Conservation (phyloP, 2,888 invertebrate genomes). For the Zonitis immaculata region DNA sequence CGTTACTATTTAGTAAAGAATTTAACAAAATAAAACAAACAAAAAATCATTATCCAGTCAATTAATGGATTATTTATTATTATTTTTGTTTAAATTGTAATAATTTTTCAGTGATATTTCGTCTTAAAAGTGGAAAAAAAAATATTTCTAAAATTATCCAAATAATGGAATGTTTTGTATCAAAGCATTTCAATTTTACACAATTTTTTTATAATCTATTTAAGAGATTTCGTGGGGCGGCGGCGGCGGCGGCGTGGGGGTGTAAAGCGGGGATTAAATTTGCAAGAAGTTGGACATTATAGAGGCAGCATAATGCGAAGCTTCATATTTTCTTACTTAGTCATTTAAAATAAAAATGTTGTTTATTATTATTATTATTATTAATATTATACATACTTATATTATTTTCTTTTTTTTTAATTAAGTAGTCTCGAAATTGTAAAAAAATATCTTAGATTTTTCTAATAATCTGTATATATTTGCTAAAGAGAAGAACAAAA, state of each 20-base stretch:
- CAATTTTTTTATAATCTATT: too few species aligned
- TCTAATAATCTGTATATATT: constrained; percentile 27
- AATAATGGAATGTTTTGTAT: constrained; percentile 35
- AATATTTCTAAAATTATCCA: constrained; percentile 18
- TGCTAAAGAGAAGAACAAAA: neutral
- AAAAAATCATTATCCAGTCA: neutral
- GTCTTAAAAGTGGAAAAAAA: too few species aligned
- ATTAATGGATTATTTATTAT: constrained; percentile 10
- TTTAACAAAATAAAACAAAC: too few species aligned
- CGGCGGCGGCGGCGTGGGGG: too few species aligned
- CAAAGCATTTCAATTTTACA: constrained; percentile 28
- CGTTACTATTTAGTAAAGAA: neutral
- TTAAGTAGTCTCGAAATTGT: constrained; percentile 17
- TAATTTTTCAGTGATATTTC: constrained; percentile 16
- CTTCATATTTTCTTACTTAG: constrained; percentile 30
- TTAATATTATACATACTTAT: constrained; percentile 10
- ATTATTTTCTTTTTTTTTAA: neutral
- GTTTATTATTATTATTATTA: too few species aligned
- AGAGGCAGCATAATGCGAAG: constrained; percentile 27
- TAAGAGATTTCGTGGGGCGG: too few species aligned
- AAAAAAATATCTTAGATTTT: constrained; percentile 31
- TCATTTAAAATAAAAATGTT: constrained; percentile 11
- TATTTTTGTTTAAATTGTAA: constrained; percentile 4
- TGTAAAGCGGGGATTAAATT: neutral
- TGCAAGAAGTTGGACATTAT: constrained; percentile 13